phyloP scores from a whole-genome alignment of 1,140 invertebrate genomes.

The Antheraea mylitta region DNA sequence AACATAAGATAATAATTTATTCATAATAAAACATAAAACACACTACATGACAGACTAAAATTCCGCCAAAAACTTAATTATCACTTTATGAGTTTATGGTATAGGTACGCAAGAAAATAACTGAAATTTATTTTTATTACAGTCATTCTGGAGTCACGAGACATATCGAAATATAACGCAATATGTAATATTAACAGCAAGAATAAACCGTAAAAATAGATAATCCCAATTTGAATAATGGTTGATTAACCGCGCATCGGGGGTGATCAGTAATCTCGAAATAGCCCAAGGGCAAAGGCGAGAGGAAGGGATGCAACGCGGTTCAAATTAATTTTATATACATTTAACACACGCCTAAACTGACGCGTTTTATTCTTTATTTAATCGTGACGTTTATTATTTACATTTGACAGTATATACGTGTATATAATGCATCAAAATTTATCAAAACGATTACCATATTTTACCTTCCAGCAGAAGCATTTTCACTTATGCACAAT shows the following conservation, averaged over 20 bases:
- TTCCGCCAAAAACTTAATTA: no score
- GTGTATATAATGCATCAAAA: no score
- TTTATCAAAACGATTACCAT: no score
- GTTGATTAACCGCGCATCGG: constrained; percentile 13
- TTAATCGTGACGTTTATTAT: background rate
- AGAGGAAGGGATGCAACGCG: background rate
- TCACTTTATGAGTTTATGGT: no score
- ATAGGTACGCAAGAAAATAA: no score
- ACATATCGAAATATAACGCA: background rate
- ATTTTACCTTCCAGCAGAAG: no score
- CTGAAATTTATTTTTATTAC: no score
- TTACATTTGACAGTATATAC: background rate
- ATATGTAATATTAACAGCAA: background rate
- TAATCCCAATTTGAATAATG: constrained; percentile 26
- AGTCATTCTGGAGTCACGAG: background rate
- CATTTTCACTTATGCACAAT: no score
- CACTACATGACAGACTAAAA: no score
- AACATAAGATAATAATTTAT: no score
- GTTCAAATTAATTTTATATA: constrained; percentile 23
- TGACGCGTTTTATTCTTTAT: background rate
- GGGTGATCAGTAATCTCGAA: constrained; percentile 11
- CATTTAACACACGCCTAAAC: constrained; percentile 22
- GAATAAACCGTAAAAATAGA: constrained; percentile 3
- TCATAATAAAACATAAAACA: no score
- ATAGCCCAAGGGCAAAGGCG: background rate